Conservation (phyloP, 2,888 invertebrate species). For the Catocala nupta region DNA sequence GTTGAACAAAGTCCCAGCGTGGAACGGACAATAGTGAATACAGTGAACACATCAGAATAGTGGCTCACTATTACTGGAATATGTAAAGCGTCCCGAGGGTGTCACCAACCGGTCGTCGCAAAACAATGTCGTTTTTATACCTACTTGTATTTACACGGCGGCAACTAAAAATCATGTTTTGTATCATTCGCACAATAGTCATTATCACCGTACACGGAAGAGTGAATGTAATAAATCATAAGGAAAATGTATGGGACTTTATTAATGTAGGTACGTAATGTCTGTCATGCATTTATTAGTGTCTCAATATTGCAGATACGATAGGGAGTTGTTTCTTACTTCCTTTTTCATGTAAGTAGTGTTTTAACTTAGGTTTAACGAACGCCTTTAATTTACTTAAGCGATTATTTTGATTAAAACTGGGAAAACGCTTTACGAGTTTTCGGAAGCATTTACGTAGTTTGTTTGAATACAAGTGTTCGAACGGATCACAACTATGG, state of each 20-base stretch:
- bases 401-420: no score
- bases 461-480: no score
- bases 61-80: conserved; percentile 51
- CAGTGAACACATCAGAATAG: conserved; percentile 46
- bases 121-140: conserved; percentile 57
- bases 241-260: neutral
- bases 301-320: no score
- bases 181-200: conserved; percentile 4
- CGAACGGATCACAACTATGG: no score
- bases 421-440: no score
- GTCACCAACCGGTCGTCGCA: conserved; percentile 48
- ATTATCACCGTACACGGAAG: conserved; percentile 1
- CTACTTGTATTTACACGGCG: conserved; percentile 39
- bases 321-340: no score
- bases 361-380: no score
- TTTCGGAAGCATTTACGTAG: no score
- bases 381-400: no score
- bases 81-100: conserved; percentile 59
- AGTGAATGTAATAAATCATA: neutral
- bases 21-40: conserved; percentile 46
- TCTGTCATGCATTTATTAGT: neutral
- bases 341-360: no score
- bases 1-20: conserved; percentile 33
- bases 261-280: neutral
- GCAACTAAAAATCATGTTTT: conserved; percentile 37